Evolutionary conservation across 2,888 invertebrate species (phyloP).

Genomic region (Allophyes oxyacanthae): DNA sequence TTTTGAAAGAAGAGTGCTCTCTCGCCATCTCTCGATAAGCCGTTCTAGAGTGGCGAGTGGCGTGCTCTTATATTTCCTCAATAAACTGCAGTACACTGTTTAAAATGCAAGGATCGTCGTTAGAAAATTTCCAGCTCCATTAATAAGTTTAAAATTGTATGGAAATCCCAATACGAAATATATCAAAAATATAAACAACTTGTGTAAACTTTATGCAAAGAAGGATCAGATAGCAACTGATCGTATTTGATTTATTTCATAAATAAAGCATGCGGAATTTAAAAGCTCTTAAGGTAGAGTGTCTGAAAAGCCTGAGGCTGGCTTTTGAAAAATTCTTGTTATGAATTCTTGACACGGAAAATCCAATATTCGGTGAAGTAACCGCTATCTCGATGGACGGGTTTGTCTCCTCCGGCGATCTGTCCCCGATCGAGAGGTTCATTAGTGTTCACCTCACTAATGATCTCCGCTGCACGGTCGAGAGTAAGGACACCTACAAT

Average conservation of each 20-base stretch:
- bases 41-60: constrained; percentile 60
- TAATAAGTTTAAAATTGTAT: constrained; percentile 5
- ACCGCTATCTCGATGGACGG: constrained; percentile 60
- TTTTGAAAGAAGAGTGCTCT: constrained; percentile 80
- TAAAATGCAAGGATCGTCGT: constrained; percentile 46
- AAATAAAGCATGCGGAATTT: constrained; percentile 22
- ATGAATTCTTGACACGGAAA: constrained; percentile 59
- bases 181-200: not conserved
- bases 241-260: constrained; percentile 19
- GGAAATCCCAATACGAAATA: not conserved
- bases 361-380: constrained; percentile 65
- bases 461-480: constrained; percentile 69
- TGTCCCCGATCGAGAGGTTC: constrained; percentile 77
- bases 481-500: constrained; percentile 56
- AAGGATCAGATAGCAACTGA: not conserved
- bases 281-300: constrained; percentile 33
- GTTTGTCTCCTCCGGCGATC: constrained; percentile 71
- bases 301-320: constrained; percentile 33
- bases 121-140: constrained; percentile 8
- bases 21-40: constrained; percentile 81
- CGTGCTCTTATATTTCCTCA: constrained; percentile 68
- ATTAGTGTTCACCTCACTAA: constrained; percentile 83
- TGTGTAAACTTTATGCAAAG: no score
- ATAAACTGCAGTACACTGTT: constrained; percentile 64
- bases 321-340: constrained; percentile 51